Evolutionary conservation across 2,888 invertebrate genomes (phyloP), one percentile per base, ranked within the genome.

Genomic region (Dermolepida albohirtum): DNA sequence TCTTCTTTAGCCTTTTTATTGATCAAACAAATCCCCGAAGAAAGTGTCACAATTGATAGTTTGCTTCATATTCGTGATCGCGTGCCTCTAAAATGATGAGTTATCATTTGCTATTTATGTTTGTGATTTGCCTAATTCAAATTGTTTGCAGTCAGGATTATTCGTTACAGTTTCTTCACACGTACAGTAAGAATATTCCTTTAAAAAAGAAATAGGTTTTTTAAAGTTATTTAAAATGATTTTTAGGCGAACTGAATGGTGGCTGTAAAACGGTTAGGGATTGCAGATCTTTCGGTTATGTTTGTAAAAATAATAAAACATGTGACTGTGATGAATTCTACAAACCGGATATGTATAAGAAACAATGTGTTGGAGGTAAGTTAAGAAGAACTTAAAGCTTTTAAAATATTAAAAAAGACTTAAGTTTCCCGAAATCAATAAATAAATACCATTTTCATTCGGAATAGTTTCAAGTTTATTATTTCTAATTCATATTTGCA

Each of bases 321-420:
- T 83, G 83, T 65, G 81, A 82, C 41, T 83, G 83, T 68, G 72
- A 74, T 39, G 72, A 73, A 22, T 74, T 74, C 70, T 83, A 82
- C 64, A 70, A 76, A 54, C 78, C 80, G 2, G 77, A 81, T 69
- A 71, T 72, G 52, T 68, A 75, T 40, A 73, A 75, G 66, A 78
- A 76, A n/a, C 78, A 77, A 70, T 83, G 83, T 70, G 73, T 82
- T 50, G 83, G 82, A 74, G 77, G 82, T 82, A 69, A 69, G 69
- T 70, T 39, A 43, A 10, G 41, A 1, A 44, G 43, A n/a, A 16
- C 1, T 47, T 8, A 47, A 47, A 22, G 4, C 22, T 22, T 22
- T 22, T 22, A 22, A n/a, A 22, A 22, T 22, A 22, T 4, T 22
- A 22, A 22, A n/a, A n/a, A n/a, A n/a, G n/a, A n/a, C n/a, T n/a